These are phyloP conservation scores for Onthophagus sagittarius DNA, from an alignment of 2,888 invertebrate species.

Conservation along the genomic window DNA sequence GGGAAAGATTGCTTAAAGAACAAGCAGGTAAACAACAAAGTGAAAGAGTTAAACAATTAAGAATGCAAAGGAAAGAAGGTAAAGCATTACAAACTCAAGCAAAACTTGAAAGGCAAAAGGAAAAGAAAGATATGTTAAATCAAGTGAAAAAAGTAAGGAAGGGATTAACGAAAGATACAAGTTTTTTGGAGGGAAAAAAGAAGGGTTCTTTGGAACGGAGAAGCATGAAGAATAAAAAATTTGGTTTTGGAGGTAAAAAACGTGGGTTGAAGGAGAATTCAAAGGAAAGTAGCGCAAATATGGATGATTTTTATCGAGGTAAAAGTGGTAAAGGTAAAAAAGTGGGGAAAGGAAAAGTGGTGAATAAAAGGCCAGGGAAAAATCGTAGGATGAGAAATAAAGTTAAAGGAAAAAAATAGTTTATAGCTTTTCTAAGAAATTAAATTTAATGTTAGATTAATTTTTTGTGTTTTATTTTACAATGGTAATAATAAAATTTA, in stretches of 20 bases:
- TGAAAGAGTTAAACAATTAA: conserved; percentile 84
- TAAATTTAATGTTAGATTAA: neutral
- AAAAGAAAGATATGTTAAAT: conserved; percentile 88
- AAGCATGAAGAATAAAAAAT: conserved; percentile 76
- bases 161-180: conserved; percentile 73
- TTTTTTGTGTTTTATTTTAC: conserved; percentile 1
- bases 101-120: conserved; percentile 78
- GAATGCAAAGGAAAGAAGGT: conserved; percentile 89
- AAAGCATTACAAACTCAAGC: conserved; percentile 83
- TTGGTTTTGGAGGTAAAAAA: conserved; percentile 95
- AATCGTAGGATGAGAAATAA: conserved; percentile 49
- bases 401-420: conserved; percentile 39
- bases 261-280: conserved; percentile 85
- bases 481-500: too few species aligned
- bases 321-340: conserved; percentile 28
- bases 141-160: conserved; percentile 91
- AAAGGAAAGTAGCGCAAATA: conserved; percentile 69
- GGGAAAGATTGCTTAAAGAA: conserved; percentile 77
- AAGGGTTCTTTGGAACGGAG: conserved; percentile 53
- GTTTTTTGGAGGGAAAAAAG: conserved; percentile 67
- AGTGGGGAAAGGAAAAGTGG: conserved; percentile 24
- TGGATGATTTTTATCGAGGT: conserved; percentile 54
- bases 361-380: conserved; percentile 49
- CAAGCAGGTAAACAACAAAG: conserved; percentile 81
- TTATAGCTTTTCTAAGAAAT: neutral